phyloP scores from a whole-genome alignment of 2,797 vertebrate species.

The Muraenolepis orangiensis region DNA sequence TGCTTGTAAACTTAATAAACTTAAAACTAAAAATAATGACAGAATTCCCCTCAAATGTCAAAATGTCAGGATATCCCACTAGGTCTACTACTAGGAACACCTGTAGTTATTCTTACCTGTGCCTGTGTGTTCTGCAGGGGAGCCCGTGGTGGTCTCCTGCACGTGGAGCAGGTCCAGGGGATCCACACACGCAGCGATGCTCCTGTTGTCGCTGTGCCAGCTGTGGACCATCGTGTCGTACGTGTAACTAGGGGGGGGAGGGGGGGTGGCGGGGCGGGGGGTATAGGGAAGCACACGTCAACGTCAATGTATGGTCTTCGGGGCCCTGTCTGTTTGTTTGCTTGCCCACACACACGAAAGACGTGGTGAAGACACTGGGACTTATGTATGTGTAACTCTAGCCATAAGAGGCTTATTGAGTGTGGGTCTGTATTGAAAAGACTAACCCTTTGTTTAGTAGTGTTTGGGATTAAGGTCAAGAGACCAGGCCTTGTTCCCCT shows the following conservation, averaged over 20 bases:
- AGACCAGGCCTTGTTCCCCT: too few relatives aligned
- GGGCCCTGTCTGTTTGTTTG: too few relatives aligned
- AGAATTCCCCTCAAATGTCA: too few relatives aligned
- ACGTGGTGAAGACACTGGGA: too few relatives aligned
- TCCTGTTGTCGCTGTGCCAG: slow-evolving; percentile 56
- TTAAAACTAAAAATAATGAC: too few relatives aligned
- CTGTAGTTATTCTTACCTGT: slow-evolving; percentile 41
- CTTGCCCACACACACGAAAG: too few relatives aligned
- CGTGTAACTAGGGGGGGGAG: slow-evolving; percentile 66
- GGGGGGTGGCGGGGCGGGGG: too few relatives aligned
- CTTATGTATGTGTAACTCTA: not conserved
- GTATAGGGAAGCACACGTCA: too few relatives aligned
- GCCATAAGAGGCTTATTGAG: not conserved
- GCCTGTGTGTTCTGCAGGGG: slow-evolving; percentile 30
- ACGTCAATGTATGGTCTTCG: too few relatives aligned
- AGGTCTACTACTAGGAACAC: too few relatives aligned
- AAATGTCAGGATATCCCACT: too few relatives aligned
- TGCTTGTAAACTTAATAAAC: too few relatives aligned
- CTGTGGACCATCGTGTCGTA: slow-evolving; percentile 62
- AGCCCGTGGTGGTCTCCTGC: slow-evolving; percentile 20
- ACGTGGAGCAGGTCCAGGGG: slow-evolving; percentile 19
- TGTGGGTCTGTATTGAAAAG: not conserved
- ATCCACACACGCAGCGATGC: slow-evolving; percentile 56
- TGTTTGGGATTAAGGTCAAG: not conserved
- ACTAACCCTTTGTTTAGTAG: not conserved